A percentile compares a stretch with the other conserved stretches of the same genome.
Conservation (phyloP, 2,113 vertebrate genomes). For the Clarias magur region DNA sequence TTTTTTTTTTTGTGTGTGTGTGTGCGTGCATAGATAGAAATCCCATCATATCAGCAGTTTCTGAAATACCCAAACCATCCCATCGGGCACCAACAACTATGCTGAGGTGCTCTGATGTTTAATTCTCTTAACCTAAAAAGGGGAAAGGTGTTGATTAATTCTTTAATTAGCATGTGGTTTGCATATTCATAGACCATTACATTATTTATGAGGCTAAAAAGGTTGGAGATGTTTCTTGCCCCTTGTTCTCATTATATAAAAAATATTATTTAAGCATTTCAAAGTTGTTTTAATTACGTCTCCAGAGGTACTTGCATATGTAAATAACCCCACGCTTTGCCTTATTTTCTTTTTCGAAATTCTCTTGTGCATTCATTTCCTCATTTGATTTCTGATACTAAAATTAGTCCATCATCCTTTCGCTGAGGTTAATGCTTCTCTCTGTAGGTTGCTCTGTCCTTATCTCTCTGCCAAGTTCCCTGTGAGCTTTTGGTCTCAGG, state of each 20-base stretch:
- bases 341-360: neutral
- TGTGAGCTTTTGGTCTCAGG: constrained; percentile 33
- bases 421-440: constrained; percentile 15
- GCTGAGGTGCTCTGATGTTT: neutral
- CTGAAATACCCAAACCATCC: neutral
- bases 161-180: neutral
- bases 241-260: neutral
- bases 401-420: constrained; percentile 29
- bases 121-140: neutral
- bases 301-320: neutral
- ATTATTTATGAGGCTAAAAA: neutral
- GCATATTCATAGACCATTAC: neutral
- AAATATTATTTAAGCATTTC: neutral
- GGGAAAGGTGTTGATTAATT: neutral
- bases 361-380: neutral
- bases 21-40: too few species aligned
- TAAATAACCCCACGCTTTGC: neutral
- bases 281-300: neutral
- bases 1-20: neutral
- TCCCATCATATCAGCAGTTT: neutral
- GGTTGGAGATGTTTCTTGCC: neutral
- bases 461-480: constrained; percentile 20
- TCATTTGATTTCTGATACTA: neutral
- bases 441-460: constrained; percentile 13
- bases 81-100: neutral